Evolutionary conservation across 2,113 vertebrate species (phyloP).

Genomic region (Lates calcarifer): DNA sequence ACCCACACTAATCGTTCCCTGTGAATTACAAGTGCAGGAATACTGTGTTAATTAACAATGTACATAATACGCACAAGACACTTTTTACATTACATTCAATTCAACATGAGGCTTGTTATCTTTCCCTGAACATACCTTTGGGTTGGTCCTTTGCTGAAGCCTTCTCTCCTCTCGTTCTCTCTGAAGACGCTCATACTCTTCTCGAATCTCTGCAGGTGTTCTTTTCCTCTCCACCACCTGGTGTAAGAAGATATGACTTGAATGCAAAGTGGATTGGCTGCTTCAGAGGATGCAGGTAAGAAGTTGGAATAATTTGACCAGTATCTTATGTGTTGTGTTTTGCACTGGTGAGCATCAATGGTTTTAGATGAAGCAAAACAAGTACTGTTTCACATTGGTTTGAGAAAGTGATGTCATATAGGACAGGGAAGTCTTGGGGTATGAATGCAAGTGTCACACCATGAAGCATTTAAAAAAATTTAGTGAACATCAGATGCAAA

Average conservation of each 20-base stretch:
- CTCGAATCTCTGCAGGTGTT: constrained; percentile 95
- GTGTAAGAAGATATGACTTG: constrained; percentile 29
- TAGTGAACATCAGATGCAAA: too few species aligned
- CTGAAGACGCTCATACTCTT: constrained; percentile 97
- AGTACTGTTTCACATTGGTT: background rate
- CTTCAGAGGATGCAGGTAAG: constrained; percentile 25
- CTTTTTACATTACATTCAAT: background rate
- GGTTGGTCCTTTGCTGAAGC: constrained; percentile 97
- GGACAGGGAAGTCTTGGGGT: background rate
- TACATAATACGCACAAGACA: background rate
- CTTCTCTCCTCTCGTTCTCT: constrained; percentile 94
- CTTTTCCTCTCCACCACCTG: constrained; percentile 96
- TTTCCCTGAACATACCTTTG: constrained; percentile 87
- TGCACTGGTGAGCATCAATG: background rate
- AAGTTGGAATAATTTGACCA: background rate
- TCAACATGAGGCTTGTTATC: constrained; percentile 8
- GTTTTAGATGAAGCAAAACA: background rate
- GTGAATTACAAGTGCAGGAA: constrained; percentile 23
- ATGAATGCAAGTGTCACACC: background rate
- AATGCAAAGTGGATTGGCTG: constrained; percentile 24
- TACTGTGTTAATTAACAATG: background rate
- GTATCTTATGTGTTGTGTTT: constrained; percentile 3
- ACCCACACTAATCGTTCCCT: constrained; percentile 98
- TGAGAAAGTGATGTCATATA: background rate
- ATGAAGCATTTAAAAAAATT: background rate